These are phyloP conservation scores for Cylindroiulus punctatus DNA, from an alignment of 2,888 invertebrate species.

Conservation along the genomic window DNA sequence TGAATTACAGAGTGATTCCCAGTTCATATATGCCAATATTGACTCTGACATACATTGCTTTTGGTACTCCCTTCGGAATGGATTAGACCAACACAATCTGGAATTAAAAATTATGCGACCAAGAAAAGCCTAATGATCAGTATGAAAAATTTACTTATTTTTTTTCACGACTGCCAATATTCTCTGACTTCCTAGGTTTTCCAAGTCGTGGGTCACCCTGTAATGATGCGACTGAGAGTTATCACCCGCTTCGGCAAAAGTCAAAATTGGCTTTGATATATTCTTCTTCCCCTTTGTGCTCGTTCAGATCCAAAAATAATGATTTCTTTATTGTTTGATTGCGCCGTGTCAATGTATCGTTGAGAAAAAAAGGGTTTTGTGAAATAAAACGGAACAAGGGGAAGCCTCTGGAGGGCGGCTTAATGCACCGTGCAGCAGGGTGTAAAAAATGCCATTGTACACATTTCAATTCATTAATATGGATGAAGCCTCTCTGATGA, in stretches of 20 bases:
- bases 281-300: neutral
- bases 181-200: too few species aligned
- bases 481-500: conserved; percentile 11
- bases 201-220: neutral
- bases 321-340: conserved; percentile 8
- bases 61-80: too few species aligned
- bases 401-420: neutral
- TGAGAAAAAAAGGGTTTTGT: neutral
- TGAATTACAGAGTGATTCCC: too few species aligned
- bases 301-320: conserved; percentile 28
- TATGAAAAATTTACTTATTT: too few species aligned
- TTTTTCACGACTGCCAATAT: too few species aligned
- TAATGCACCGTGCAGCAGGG: conserved; percentile 3
- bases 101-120: too few species aligned
- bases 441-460: conserved; percentile 28
- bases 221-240: neutral
- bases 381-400: neutral
- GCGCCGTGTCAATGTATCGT: neutral
- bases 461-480: conserved; percentile 42
- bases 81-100: too few species aligned
- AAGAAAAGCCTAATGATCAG: too few species aligned
- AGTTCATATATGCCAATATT: too few species aligned
- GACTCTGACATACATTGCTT: too few species aligned
- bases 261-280: neutral
- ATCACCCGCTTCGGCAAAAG: neutral